phyloP scores from a whole-genome alignment of 2,113 vertebrate species.

The Poicephalus gulielmi region DNA sequence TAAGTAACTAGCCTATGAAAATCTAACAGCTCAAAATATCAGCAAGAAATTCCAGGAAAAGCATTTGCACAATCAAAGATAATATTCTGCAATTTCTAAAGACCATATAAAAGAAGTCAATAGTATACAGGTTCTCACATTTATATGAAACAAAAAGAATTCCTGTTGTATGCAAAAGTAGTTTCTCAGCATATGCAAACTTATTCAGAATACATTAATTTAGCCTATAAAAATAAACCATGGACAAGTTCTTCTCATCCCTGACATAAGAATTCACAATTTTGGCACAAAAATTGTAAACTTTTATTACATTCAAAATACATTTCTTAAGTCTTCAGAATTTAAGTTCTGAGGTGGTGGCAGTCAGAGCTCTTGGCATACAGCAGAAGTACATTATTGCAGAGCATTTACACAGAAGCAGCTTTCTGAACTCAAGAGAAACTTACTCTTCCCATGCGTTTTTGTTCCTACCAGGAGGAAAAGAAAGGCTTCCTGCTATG shows the following conservation, averaged over 20 bases:
- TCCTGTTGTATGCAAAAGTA: slow-evolving; percentile 59
- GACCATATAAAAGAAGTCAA: slow-evolving; percentile 33
- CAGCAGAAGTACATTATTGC: slow-evolving; percentile 54
- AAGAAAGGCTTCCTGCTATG: slow-evolving; percentile 97
- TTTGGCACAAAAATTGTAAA: slow-evolving; percentile 80
- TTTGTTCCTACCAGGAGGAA: slow-evolving; percentile 87
- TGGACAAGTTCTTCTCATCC: slow-evolving; percentile 66
- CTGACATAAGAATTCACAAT: slow-evolving; percentile 77
- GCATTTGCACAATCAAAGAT: slow-evolving; percentile 40
- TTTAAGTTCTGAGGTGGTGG: slow-evolving; percentile 66
- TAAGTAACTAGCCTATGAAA: slow-evolving; percentile 15
- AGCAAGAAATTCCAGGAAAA: slow-evolving; percentile 38
- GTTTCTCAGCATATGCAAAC: slow-evolving; percentile 67
- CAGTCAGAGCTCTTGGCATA: slow-evolving; percentile 45
- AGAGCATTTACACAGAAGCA: slow-evolving; percentile 38
- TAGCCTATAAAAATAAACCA: slow-evolving; percentile 75
- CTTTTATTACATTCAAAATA: slow-evolving; percentile 78
- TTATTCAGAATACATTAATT: slow-evolving; percentile 60
- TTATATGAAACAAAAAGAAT: slow-evolving; percentile 41
- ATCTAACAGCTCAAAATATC: neutral
- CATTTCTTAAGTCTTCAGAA: slow-evolving; percentile 59
- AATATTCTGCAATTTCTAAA: slow-evolving; percentile 21
- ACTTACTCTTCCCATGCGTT: neutral
- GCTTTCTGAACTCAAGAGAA: slow-evolving; percentile 3
- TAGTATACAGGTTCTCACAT: neutral